These are phyloP conservation scores for Paratilapia polleni DNA, from an alignment of 2,113 vertebrate species.

Conservation along the genomic window DNA sequence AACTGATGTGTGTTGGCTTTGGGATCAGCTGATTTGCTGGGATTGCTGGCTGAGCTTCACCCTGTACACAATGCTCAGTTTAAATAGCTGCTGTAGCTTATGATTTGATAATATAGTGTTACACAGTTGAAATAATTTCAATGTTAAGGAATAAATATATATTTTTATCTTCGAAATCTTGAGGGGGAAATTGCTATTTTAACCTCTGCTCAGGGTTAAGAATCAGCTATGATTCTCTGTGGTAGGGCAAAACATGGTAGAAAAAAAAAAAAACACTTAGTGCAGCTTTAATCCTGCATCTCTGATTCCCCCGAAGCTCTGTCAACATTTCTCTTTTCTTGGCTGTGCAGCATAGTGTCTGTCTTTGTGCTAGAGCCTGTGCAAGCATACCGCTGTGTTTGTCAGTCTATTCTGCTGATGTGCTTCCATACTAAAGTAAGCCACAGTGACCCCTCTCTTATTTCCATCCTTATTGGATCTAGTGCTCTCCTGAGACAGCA, in stretches of 20 bases:
- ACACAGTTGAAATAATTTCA: not conserved
- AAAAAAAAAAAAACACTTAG: not conserved
- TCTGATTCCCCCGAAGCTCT: slow-evolving; percentile 5
- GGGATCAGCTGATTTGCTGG: not conserved
- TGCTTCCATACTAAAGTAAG: slow-evolving; percentile 39
- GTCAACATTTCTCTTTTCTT: not conserved
- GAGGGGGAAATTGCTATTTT: not conserved
- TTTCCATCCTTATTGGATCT: slow-evolving; percentile 72
- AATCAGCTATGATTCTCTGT: not conserved
- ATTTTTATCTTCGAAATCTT: not conserved
- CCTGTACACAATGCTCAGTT: not conserved
- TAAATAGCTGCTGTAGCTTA: not conserved
- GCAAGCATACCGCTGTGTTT: not conserved
- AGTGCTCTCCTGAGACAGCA: slow-evolving; percentile 59
- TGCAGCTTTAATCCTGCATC: not conserved
- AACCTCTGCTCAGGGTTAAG: not conserved
- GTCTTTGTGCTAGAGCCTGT: slow-evolving; percentile 25
- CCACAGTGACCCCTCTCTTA: slow-evolving; percentile 57
- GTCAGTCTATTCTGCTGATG: slow-evolving; percentile 33
- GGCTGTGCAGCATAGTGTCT: not conserved
- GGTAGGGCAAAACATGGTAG: not conserved
- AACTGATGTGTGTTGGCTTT: not conserved
- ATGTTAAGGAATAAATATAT: not conserved
- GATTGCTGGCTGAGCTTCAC: not conserved
- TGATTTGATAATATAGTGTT: not conserved